Conservation (phyloP, 2,113 vertebrate species). For the Larimichthys crocea region DNA sequence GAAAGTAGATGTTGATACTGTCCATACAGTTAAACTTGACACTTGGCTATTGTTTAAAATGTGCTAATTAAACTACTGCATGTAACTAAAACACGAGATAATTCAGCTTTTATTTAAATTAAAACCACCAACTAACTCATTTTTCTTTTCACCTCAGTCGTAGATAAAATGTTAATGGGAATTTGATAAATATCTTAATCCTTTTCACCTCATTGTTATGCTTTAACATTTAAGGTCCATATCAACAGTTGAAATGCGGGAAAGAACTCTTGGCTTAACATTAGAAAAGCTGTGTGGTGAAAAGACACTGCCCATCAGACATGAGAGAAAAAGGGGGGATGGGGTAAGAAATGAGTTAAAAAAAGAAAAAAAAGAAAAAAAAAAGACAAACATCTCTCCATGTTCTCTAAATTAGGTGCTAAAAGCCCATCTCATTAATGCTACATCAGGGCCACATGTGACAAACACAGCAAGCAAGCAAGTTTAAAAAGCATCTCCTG, state of each 20-base stretch:
- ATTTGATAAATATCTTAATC: slow-evolving; percentile 35
- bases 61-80: not conserved
- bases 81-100: not conserved
- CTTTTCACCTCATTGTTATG: slow-evolving; percentile 57
- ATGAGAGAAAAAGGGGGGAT: slow-evolving; percentile 47
- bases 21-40: slow-evolving; percentile 31
- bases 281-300: slow-evolving; percentile 62
- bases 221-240: slow-evolving; percentile 32
- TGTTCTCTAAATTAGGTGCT: slow-evolving; percentile 74
- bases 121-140: not conserved
- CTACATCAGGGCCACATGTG: slow-evolving; percentile 52
- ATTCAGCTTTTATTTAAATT: not conserved
- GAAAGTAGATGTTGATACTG: not conserved
- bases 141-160: not conserved
- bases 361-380: not conserved
- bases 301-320: slow-evolving; percentile 50
- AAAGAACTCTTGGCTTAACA: slow-evolving; percentile 60
- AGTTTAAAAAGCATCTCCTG: slow-evolving; percentile 48
- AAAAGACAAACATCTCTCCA: slow-evolving; percentile 74
- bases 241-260: slow-evolving; percentile 35
- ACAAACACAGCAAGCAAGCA: slow-evolving; percentile 54
- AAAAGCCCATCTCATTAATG: slow-evolving; percentile 76
- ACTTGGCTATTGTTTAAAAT: slow-evolving; percentile 16
- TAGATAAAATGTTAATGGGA: slow-evolving; percentile 34
- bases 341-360: slow-evolving; percentile 33